Base-by-base conservation (phyloP, 2,797 vertebrate species). In the Xerus rutilus region DNA sequence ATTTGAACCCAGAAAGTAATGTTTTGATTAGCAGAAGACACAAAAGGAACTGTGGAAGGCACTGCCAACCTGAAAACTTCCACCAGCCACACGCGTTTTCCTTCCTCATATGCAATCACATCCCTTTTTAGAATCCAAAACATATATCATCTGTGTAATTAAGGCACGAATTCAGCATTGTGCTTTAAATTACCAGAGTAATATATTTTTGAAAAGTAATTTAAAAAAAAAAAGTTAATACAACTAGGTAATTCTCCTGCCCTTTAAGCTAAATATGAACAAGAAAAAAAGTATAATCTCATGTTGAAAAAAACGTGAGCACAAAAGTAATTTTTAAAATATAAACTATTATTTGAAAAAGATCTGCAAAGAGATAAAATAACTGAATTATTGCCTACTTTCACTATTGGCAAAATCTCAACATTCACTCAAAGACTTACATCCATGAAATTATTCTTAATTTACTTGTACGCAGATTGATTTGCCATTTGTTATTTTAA, bases 341-440 rank as follows among this genome's bases (percentile, higher is more conserved):
- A 59, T 9, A 52, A 62, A 81, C 3, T 30, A 25, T 23, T 54
- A 85, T 76, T 52, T 9, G 20, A 73, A 64, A 64, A 92, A 90
- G 35, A 25, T 74, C 28, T 39, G 90, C 15, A 8, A 54, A 74
- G 35, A 93, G 67, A 85, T n/a, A 86, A 92, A 96, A 64, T 81
- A 90, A 91, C 9, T 82, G 43, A 89, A 93, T 77, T 69, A 30
- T 18, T 69, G 30, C 57, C 67, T 87, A 78, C 35, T 93, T 95
- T 94, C 90, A 93, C 15, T 28, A 39, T 39, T 39, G 70, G 87
- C 49, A 94, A 93, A 96, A 84, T 89, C 65, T 93, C 43, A 93
- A 35, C 43, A 91, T 94, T 47, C 76, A 64, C 17, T 39, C 23
- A 17, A 91, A 64, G 39, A 86, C 28, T 82, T 25, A 69, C 13